phyloP scores from a whole-genome alignment of 2,797 vertebrate species.

The Moxostoma hubbsi region DNA sequence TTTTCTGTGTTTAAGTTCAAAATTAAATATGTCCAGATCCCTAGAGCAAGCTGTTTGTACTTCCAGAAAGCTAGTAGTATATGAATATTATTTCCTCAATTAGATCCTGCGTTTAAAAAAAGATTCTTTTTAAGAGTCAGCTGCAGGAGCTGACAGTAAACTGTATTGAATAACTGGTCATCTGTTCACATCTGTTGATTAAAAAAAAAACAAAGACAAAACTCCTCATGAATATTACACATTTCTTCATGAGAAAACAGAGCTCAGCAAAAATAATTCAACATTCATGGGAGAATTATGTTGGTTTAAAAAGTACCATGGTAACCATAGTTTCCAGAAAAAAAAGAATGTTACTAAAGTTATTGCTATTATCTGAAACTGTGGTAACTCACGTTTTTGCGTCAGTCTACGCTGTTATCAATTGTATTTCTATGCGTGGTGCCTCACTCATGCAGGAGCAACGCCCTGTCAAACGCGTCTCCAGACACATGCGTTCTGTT shows the following conservation, averaged over 20 bases:
- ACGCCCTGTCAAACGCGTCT: no score
- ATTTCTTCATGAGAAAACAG: background rate
- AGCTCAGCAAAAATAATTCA: no score
- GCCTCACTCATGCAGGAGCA: no score
- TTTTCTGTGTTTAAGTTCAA: background rate
- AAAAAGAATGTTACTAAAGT: no score
- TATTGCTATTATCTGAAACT: no score
- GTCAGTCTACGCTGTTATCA: no score
- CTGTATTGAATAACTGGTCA: conserved; percentile 21
- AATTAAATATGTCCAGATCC: conserved; percentile 12
- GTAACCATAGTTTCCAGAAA: no score
- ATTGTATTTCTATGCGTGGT: no score
- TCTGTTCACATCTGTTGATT: conserved; percentile 46
- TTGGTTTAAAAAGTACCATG: no score
- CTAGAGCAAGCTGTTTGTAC: conserved; percentile 8
- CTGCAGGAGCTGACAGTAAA: conserved; percentile 26
- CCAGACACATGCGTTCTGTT: no score
- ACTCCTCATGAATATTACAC: background rate
- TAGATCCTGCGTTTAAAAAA: conserved; percentile 6
- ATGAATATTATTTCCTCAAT: conserved; percentile 17
- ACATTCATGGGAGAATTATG: no score
- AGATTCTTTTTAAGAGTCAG: conserved; percentile 1
- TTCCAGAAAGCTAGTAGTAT: conserved; percentile 12
- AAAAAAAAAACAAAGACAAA: conserved; percentile 25
- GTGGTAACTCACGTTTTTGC: no score